Evolutionary conservation across 2,113 vertebrate genomes (phyloP), one percentile per base, ranked within the genome.

Genomic region (Nothobranchius kuhntae): DNA sequence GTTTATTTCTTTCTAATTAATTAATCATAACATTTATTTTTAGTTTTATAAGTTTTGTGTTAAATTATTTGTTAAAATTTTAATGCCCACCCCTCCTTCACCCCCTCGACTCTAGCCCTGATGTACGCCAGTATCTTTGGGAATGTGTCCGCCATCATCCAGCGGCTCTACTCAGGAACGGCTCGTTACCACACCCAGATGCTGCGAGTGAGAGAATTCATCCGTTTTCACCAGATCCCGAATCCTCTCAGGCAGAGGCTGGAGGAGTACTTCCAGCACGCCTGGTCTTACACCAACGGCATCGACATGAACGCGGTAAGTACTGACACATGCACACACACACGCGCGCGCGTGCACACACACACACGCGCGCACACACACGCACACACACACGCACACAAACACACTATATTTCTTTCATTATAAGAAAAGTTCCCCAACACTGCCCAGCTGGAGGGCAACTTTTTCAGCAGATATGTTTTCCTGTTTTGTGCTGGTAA

Each of bases 91-190:
- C 55, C 50, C 40, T 7, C 26, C 55, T 30, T 59, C 11, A 5
- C 4, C 45, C 65, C 61, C 61, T 40, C 30, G 46, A 58, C 55
- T 40, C 0, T 86, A 96, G 95, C 95, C 0, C 90, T 96, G 68
- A 96, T 96, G 95, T 96, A 96, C 1, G 95, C 95, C 92, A 96
- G 95, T 42, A 96, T 96, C 88, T 96, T 96, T 15, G 95, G 95
- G 53, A 96, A 96, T 4, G 95, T 96, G 15, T 96, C 95, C 0
- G 95, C 95, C 73, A 96, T 96, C 84, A 96, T 96, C 91, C 95
- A 96, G 92, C 89, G 95, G 6, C 86, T 96, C 13, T 96, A 96
- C 88, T 96, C 95, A 0, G 95, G 95, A 38, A 95, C 95, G 0
- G 95, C 95, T 2, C 93, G 95, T 36, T 96, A 96, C 89, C 95